Base-by-base conservation (phyloP, 2,888 invertebrate genomes). In the Drosophila vallismaia region DNA sequence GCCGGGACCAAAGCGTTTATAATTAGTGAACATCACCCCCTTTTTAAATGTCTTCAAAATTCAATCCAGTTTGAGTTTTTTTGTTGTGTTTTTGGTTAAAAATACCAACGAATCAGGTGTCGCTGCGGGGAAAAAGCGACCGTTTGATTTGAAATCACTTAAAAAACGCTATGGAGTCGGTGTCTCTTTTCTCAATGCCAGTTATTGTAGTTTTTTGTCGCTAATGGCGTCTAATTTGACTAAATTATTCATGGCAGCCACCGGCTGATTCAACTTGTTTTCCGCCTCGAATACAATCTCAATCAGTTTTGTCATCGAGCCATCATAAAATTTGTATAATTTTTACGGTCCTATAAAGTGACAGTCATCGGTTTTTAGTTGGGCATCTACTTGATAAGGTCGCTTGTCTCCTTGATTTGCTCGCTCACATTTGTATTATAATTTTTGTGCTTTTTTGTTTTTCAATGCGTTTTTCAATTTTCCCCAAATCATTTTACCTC, bases 291-390 rank as follows among this genome's bases (percentile, higher is more conserved):
- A 42, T 42, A 29, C 42, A 42, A 52, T 58, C 57, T 31, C 85
- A 82, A 85, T 85, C 85, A 82, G 72, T 85, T 82, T 84, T 77
- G 86, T 74, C 88, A 74, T 71, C 69, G 68, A 71, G 49, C 75
- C 79, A 71, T 86, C 82, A 77, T 86, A 88, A 84, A 81, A 77
- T 81, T 85, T 81, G 86, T 86, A 79, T 83, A 83, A 79, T 85
- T 86, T 89, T 85, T 81, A 83, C 76, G 74, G 77, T 79, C 76
- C 64, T 58, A 69, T 71, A 73, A 82, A 76, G 78, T 86, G 88
- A 79, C 88, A 83, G 56, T 78, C 70, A 77, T 88, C 71, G 69
- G 66, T 86, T 71, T 80, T 84, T 78, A 81, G 85, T 80, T 84
- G 75, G 77, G 63, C 71, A 52, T 57, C 44, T 58, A 53, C 36